phyloP scores from a whole-genome alignment of 2,888 invertebrate species.

The Chrysolina americana region DNA sequence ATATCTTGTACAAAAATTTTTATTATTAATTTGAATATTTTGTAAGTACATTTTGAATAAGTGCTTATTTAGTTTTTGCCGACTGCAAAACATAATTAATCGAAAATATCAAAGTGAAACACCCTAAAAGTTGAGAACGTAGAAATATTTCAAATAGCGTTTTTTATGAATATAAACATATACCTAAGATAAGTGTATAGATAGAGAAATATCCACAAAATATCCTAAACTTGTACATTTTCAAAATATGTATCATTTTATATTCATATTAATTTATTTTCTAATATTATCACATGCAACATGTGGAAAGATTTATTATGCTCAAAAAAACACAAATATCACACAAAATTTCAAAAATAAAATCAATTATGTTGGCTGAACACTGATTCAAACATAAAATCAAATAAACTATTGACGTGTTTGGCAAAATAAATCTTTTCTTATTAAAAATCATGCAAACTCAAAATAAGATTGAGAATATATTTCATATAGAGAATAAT shows the following conservation, averaged over 20 bases:
- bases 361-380: conserved; percentile 23
- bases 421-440: conserved; percentile 54
- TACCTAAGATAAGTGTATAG: conserved; percentile 43
- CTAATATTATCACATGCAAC: conserved; percentile 51
- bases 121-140: conserved; percentile 31
- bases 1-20: too few species aligned
- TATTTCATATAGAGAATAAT: conserved; percentile 41
- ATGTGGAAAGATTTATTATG: conserved; percentile 50
- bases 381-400: conserved; percentile 24
- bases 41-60: too few species aligned
- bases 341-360: conserved; percentile 32
- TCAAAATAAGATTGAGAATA: conserved; percentile 53
- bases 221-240: conserved; percentile 45
- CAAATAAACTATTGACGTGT: conserved; percentile 34
- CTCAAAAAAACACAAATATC: conserved; percentile 38
- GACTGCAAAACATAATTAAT: background rate
- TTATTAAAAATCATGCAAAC: conserved; percentile 56
- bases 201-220: conserved; percentile 41
- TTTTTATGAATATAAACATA: conserved; percentile 48
- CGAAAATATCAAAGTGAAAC: conserved; percentile 17
- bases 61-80: too few species aligned
- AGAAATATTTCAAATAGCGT: conserved; percentile 34
- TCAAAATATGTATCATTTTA: conserved; percentile 46
- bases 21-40: too few species aligned
- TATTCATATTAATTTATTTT: conserved; percentile 51